phyloP scores from a whole-genome alignment of 2,113 vertebrate genomes.

The Litocranius walleri region DNA sequence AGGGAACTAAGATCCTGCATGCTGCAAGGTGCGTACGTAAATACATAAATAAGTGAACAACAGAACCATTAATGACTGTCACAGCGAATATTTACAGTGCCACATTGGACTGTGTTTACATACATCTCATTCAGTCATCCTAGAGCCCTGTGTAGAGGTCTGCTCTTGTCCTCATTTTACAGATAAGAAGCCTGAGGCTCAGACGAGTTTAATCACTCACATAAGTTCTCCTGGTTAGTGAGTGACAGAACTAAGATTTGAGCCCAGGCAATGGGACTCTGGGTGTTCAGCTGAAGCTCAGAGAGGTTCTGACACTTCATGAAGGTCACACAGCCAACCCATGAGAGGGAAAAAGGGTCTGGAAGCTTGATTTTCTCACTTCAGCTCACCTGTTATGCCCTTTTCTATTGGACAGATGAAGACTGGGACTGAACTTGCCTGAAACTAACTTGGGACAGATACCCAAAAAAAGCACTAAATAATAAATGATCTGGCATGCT shows the following conservation, averaged over 20 bases:
- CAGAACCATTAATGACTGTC: background rate
- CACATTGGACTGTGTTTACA: background rate
- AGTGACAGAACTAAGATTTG: background rate
- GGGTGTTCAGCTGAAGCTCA: background rate
- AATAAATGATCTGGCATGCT: constrained; percentile 46
- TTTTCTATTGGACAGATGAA: background rate
- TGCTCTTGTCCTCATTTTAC: background rate
- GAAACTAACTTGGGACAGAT: background rate
- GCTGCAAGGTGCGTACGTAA: background rate
- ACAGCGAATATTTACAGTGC: background rate
- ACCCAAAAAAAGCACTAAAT: constrained; percentile 49
- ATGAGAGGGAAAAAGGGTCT: background rate
- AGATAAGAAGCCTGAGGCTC: background rate
- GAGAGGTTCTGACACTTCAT: background rate
- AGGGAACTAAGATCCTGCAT: background rate
- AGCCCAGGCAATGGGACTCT: background rate
- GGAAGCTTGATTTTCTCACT: background rate
- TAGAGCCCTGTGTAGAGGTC: background rate
- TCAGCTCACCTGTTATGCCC: background rate
- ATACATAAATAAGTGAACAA: background rate
- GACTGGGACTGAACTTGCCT: background rate
- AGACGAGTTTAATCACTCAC: background rate
- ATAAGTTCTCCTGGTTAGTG: background rate
- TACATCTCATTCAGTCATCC: background rate
- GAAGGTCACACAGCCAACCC: background rate